phyloP scores from a whole-genome alignment of 2,797 vertebrate species.

The Eremophila alpestris region DNA sequence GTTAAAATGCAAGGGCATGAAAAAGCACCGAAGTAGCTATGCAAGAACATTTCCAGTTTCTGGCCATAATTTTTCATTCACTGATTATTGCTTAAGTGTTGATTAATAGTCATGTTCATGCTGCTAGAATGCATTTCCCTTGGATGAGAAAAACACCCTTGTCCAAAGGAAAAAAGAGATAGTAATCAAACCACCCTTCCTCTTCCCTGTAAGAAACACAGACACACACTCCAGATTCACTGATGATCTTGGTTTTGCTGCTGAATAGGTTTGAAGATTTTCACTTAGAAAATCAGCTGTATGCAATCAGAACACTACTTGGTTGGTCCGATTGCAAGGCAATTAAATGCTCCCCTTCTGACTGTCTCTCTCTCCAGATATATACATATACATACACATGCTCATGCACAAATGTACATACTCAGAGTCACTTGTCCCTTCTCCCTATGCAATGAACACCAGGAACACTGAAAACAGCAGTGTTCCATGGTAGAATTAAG shows the following conservation, averaged over 20 bases:
- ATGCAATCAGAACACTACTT: slow-evolving; percentile 67
- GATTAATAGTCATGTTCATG: slow-evolving; percentile 78
- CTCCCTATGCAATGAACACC: neutral
- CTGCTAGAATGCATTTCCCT: slow-evolving; percentile 76
- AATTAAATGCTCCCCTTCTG: slow-evolving; percentile 59
- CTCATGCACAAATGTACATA: neutral
- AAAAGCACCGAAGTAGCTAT: slow-evolving; percentile 36
- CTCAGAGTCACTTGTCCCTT: neutral
- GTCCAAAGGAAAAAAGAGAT: slow-evolving; percentile 51
- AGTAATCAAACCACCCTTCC: slow-evolving; percentile 71
- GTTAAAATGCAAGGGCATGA: slow-evolving; percentile 69
- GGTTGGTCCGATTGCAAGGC: slow-evolving; percentile 62
- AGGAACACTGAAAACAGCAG: slow-evolving; percentile 17
- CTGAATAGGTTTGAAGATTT: slow-evolving; percentile 61
- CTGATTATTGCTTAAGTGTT: slow-evolving; percentile 80
- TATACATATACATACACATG: neutral
- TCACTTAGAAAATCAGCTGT: slow-evolving; percentile 71
- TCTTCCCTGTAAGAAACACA: slow-evolving; percentile 55
- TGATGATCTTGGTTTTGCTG: slow-evolving; percentile 57
- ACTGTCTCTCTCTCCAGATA: neutral
- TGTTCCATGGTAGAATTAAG: slow-evolving; percentile 38
- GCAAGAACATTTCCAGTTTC: slow-evolving; percentile 64
- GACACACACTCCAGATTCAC: slow-evolving; percentile 54
- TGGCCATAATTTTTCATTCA: slow-evolving; percentile 76
- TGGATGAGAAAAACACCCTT: slow-evolving; percentile 74